A percentile compares a stretch with the other conserved stretches of the same genome.
Evolutionary conservation across 2,113 vertebrate species (phyloP).

Genomic region (Esox niger): DNA sequence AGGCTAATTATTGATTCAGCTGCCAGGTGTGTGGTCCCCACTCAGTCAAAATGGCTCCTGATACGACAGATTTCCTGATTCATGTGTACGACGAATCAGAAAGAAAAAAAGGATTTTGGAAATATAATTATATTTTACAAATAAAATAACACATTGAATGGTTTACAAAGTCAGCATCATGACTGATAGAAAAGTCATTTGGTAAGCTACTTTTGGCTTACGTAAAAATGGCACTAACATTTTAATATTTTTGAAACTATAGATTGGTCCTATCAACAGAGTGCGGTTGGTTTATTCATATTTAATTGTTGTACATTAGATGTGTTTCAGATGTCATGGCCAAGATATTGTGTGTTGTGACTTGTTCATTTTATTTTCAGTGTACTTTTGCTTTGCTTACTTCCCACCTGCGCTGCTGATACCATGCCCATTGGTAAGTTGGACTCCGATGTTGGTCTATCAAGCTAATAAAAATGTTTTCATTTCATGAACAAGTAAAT

Average conservation of each 20-base stretch:
- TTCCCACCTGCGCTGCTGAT: neutral
- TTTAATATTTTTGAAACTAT: too few relatives aligned
- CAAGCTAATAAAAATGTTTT: neutral
- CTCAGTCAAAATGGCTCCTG: neutral
- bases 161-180: neutral
- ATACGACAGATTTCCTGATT: neutral
- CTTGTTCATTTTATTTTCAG: neutral
- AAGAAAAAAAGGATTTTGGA: neutral
- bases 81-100: neutral
- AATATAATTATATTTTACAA: neutral
- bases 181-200: neutral
- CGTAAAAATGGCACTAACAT: too few relatives aligned
- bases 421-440: constrained; percentile 28
- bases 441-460: neutral
- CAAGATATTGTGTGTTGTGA: neutral
- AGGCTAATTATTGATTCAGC: neutral
- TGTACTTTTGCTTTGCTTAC: constrained; percentile 13
- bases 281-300: too few relatives aligned
- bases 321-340: too few relatives aligned
- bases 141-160: neutral
- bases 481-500: neutral
- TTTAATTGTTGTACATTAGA: too few relatives aligned
- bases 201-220: neutral
- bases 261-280: too few relatives aligned
- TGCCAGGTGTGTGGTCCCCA: constrained; percentile 1